Base-by-base conservation (phyloP, 1,140 invertebrate species). In the Geopemphigus sp. region DNA sequence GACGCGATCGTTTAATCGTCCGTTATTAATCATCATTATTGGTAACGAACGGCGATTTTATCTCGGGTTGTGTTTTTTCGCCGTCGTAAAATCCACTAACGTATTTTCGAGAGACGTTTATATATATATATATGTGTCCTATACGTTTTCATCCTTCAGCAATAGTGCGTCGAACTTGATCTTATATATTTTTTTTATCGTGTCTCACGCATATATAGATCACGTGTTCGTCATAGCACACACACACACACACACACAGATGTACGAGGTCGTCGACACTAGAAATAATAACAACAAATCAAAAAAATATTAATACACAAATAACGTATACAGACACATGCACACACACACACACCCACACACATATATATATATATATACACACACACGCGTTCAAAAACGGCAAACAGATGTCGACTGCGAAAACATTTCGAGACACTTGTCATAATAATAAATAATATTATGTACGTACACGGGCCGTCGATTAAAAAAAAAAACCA, bases 261-360 rank as follows among this genome's bases (percentile, higher is more conserved):
- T 39, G n/a, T n/a, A 39, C 8, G 64, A 17, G 64, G 39, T 68
- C 64, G 22, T 14, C 45, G 64, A 68, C n/a, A 12, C 5, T 1
- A 12, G 39, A 1, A 15, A 45, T 24, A 68, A 68, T 22, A 68
- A 68, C 63, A 66, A 66, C 64, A 68, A 8, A 68, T 68, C 39
- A 39, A 68, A 68, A 47, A 39, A 39, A 39, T 39, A 68, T 68
- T 68, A 68, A 24, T 64, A 68, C 32, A 24, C 45, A 47, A 68
- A 47, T 39, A 39, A n/a, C 12, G 39, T 24, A 68, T 39, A 8
- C 8, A 39, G 3, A 8, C 8, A 39, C 8, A 39, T 39, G 8
- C 8, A 39, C 8, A 39, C 8, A 39, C 32, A 39, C 8, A 39
- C 8, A 8, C 8, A 39, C 8, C 3, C 32, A n/a, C n/a, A n/a